Evolutionary conservation across 2,888 invertebrate genomes (phyloP), one percentile per base, ranked within the genome.

Genomic region (Ornithoptera alexandrae): DNA sequence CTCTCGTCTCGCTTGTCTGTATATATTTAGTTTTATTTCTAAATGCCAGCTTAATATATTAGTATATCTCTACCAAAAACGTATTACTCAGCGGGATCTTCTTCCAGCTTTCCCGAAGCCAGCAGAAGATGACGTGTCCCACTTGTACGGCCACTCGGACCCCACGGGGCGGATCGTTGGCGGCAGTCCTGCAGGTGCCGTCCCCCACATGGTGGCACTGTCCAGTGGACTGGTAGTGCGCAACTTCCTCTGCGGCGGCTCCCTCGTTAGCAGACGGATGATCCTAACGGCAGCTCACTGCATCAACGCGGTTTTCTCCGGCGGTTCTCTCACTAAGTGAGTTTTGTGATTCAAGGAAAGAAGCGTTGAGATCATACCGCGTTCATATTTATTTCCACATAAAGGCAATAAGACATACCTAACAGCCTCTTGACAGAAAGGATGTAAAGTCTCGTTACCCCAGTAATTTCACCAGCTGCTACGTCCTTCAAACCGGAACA

Each of bases 241-340:
- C 30, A 73, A 64, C 58, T 74, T 79, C 67, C 6, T 84, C 4
- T 90, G 89, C 70, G 89, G 89, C 0, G 88, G 81, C 0, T 88
- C 89, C 20, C 62, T 89, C 7, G 70, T 90, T 59, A 62, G 75
- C 1, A 67, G 24, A 0, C 73, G 83, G 1, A 79, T 78, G 22
- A 78, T 89, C 1, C 77, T 89, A 18, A 89, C 88, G 0, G 90
- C 90, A 2, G 89, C 90, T 0, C 89, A 90, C 66, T 90, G 90
- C 71, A 83, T 89, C 65, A 81, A 64, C 0, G 78, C 81, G 46
- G 81, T 79, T 0, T 80, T 75, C 79, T 78, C 77, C 68, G 74
- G 72, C 30, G 80, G 80, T 1, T 71, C 76, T 1, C 77, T 84
- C 8, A 74, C 70, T 73, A 80, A 70, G 85, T 84, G 62, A 71